These are phyloP conservation scores for Hippopotamus amphibius DNA, from an alignment of 2,113 vertebrate genomes.

Conservation along the genomic window DNA sequence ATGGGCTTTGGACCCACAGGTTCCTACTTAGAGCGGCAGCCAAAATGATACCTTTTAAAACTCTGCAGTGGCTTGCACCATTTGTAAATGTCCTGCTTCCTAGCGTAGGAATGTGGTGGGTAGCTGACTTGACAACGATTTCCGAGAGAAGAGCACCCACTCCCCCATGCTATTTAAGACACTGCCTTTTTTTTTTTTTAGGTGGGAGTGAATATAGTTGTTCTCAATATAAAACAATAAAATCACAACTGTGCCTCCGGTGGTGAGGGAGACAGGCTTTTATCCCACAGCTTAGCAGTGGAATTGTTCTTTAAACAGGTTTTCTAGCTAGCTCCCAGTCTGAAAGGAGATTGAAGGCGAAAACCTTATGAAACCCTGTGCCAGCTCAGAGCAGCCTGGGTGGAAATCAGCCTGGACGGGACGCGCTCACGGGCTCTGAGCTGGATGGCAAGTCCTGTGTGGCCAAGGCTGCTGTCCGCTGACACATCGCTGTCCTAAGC, in stretches of 20 bases:
- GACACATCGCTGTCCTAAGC: rapidly evolving
- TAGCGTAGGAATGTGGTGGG: rapidly evolving
- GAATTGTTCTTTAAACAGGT: neutral
- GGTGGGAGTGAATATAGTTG: neutral
- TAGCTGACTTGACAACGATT: neutral
- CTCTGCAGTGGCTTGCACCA: rapidly evolving
- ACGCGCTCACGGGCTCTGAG: too few species aligned
- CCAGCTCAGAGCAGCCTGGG: rapidly evolving
- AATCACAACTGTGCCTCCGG: neutral
- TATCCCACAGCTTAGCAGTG: rapidly evolving
- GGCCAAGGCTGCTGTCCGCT: rapidly evolving
- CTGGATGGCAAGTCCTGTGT: rapidly evolving
- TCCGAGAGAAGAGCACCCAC: rapidly evolving
- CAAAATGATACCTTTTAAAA: neutral
- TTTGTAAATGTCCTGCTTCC: neutral
- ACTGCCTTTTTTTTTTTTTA: neutral
- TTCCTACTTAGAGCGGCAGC: neutral
- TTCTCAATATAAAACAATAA: conserved; percentile 36
- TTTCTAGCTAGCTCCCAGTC: neutral
- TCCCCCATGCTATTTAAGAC: rapidly evolving
- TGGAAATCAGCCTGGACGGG: rapidly evolving
- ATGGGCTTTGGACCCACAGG: too few species aligned
- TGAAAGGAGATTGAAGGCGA: neutral
- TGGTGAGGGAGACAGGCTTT: neutral
- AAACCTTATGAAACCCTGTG: neutral